Evolutionary conservation across 2,113 vertebrate species (phyloP), one percentile per base, ranked within the genome.

Genomic region (Brachyhypopomus gauderio): DNA sequence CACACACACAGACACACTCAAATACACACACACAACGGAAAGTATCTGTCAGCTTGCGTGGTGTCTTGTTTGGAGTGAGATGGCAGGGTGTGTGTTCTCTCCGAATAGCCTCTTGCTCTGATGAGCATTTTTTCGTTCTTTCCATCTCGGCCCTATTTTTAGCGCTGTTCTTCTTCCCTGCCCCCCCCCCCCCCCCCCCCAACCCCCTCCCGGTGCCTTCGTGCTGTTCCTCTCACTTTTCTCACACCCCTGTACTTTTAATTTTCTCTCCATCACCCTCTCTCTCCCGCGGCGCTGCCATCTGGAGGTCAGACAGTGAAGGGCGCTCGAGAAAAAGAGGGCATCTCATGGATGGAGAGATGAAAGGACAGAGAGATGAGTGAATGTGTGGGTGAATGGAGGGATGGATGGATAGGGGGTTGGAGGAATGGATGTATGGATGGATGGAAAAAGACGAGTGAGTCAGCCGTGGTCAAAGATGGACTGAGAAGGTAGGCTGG

Each of bases 221-320:
- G 88, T 30, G 30, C 88, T 86, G 82, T 91, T 90, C 84, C 86
- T 88, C 89, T 87, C 23, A 74, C 84, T 71, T 84, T 76, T 25
- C 84, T 79, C 83, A 86, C 84, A 89, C 90, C 91, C 89, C 86
- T 87, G 85, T 86, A 87, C 88, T 89, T 90, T 92, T 91, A 89
- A 93, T 92, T 93, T 93, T 92, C 90, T 89, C 89, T 88, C 89
- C 84, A 73, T 91, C 89, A 86, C 89, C 86, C 84, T 83, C 77
- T 82, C 88, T 85, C 89, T 88, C 92, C 92, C 72, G 88, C 83
- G 84, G 90, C 88, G 89, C 86, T 90, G 91, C 92, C 92, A 93
- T 93, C 92, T 94, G 93, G 93, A 93, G 93, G 93, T 92, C 92
- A 92, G 87, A 88, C 80, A 79, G 81, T 90, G 91, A 92, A 93